Evolutionary conservation across 1,140 invertebrate species (phyloP).

Genomic region (Nylanderia fulva): DNA sequence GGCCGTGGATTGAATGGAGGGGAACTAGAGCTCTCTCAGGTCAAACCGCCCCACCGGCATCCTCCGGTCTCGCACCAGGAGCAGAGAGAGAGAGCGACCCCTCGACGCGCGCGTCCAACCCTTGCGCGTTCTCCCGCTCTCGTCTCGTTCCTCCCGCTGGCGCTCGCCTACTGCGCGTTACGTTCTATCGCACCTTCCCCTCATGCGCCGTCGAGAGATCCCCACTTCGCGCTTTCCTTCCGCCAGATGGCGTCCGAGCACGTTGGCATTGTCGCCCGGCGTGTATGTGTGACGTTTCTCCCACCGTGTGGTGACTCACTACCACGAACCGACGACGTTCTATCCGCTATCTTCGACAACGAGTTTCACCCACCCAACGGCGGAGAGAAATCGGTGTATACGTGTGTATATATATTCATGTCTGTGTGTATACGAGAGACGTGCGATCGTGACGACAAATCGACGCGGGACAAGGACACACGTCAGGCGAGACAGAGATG

Average conservation of each 20-base stretch:
- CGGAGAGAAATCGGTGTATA: constrained; percentile 20
- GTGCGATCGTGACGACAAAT: constrained; percentile 72
- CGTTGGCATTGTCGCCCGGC: constrained; percentile 8
- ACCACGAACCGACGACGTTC: constrained; percentile 18
- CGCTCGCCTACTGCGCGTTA: constrained; percentile 10
- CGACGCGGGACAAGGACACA: constrained; percentile 71
- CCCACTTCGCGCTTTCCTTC: constrained; percentile 45
- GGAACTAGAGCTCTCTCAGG: constrained; percentile 82
- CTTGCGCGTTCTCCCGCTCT: constrained; percentile 67
- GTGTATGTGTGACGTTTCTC: constrained; percentile 49
- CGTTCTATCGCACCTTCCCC: constrained; percentile 55
- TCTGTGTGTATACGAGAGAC: constrained; percentile 16
- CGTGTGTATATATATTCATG: neutral
- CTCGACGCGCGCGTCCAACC: constrained; percentile 66
- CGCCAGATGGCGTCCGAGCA: constrained; percentile 61
- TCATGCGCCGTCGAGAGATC: no score
- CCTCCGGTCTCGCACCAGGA: constrained; percentile 63
- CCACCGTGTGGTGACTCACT: constrained; percentile 31
- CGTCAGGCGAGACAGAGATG: constrained; percentile 30
- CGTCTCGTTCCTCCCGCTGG: constrained; percentile 49
- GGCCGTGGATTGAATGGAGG: constrained; percentile 85
- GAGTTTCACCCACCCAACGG: constrained; percentile 50
- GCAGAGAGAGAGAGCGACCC: constrained; percentile 61
- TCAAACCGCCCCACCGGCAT: constrained; percentile 81
- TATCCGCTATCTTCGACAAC: constrained; percentile 54